Base-by-base conservation (phyloP, 1,140 invertebrate species). In the Lerema accius region DNA sequence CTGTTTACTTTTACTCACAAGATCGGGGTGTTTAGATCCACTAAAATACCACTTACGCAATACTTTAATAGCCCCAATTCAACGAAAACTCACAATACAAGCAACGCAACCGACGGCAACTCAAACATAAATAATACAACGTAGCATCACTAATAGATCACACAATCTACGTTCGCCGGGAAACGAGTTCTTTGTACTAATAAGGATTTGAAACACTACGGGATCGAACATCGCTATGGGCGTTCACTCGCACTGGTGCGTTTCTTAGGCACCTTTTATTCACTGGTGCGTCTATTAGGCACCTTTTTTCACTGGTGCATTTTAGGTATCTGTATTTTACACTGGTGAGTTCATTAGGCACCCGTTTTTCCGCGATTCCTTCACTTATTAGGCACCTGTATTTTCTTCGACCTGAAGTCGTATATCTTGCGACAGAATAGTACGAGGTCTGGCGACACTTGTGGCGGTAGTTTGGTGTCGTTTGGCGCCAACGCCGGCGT, bases 341-440 rank as follows among this genome's bases (percentile, higher is more conserved):
- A 37, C 19, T 60, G 23, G 35, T 50, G 28, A n/a, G 48, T 37
- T 3, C 13, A 9, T 15, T 16, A n/a, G 28, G 28, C 28, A 32
- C 28, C 28, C 7, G 28, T 32, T n/a, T n/a, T n/a, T n/a, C n/a
- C n/a, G n/a, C n/a, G n/a, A n/a, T 4, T 32, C 28, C 49, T 71
- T 89, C 86, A 90, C 62, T 90, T 89, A 71, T 84, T 88, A 11
- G 87, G 84, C 4, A 82, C 79, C 53, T 86, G 83, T 53, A 96
- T 93, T 69, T 95, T 94, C 74, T 95, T 96, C 62, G 96, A 95
- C 58, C 97, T 94, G 91, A 97, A 98, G 89, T 99, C 98, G 90
- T 99, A 99, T 26, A 98, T 97, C 69, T 96, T 95, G 11, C 97
- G 94, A 91, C 98, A 99, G 91, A 98, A 97, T 75, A 99, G 97